Evolutionary conservation across 2,113 vertebrate genomes (phyloP).

Genomic region (Tursiops truncatus): DNA sequence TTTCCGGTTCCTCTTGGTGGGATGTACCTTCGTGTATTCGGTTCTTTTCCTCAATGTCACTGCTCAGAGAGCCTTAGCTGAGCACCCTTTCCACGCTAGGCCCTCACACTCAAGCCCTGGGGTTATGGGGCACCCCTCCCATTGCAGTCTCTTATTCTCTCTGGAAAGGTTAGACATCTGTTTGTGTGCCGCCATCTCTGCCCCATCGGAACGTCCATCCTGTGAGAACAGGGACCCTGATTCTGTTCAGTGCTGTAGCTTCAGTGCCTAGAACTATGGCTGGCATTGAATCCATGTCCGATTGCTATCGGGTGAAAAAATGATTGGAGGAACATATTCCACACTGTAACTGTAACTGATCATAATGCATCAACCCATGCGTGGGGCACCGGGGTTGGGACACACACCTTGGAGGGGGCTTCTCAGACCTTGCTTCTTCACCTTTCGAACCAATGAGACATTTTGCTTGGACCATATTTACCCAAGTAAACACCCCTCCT

Average conservation of each 20-base stretch:
- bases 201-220: not conserved
- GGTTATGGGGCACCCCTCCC: not conserved
- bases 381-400: not conserved
- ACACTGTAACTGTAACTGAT: not conserved
- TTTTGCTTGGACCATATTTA: not conserved
- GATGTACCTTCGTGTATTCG: not conserved
- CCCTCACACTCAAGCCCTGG: not conserved
- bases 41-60: not conserved
- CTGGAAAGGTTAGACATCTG: rapidly evolving
- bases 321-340: not conserved
- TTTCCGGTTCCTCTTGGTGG: not conserved
- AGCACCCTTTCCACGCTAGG: rapidly evolving
- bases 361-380: not conserved
- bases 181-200: not conserved
- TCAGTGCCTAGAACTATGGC: not conserved
- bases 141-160: not conserved
- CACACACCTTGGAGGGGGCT: not conserved
- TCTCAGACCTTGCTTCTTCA: not conserved
- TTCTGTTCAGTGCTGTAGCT: not conserved
- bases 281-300: not conserved
- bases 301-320: not conserved
- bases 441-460: not conserved
- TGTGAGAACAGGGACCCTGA: not conserved
- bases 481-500: not conserved
- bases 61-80: not conserved